Base-by-base conservation (phyloP, 2,888 invertebrate species). In the Iselma pallidipennis region DNA sequence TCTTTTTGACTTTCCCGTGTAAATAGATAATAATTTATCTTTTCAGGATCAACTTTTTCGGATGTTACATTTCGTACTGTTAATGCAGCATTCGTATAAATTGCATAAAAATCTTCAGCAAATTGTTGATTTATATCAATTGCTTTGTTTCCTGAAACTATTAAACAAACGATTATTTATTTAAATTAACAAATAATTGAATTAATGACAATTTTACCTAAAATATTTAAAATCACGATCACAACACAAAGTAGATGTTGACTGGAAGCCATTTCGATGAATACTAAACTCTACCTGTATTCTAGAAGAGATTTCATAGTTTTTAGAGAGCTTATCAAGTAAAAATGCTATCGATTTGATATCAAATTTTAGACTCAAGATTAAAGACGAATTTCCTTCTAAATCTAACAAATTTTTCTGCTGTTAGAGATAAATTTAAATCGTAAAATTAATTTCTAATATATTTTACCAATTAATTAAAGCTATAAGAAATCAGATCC, bases 1-100 rank as follows among this genome's bases (percentile, higher is more conserved):
- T 71, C 61, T n/a, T 66, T 63, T 1, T 69, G 69, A 54, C 70
- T 67, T 25, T 63, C 55, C 6, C 57, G 61, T 4, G 71, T 71
- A 49, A 68, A 76, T 9, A 74, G 59, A 49, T 66, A 72, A 56
- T 66, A 76, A 6, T 67, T 70, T 0, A 75, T 66, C 31, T 74
- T 65, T n/a, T 72, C 69, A 4, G 68, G 65, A 0, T 69, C 69
- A 9, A 75, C 72, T n/a, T 69, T 70, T 28, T 61, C 63, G 12
- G 69, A 50, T 31, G 67, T 66, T 21, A 74, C 53, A n/a, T 74
- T 61, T 28, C 68, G 65, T 1, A 69, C 67, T 61, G 66, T 65
- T 7, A 74, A 55, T 4, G 76, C 74, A 2, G 66, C 65, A 23
- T 74, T 66, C 61, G 67, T 74, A 65, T 73, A 71, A n/a, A 76